A percentile compares a stretch with the other conserved stretches of the same genome.
Evolutionary conservation across 2,888 invertebrate genomes (phyloP).

Genomic region (Hecatera dysodea): DNA sequence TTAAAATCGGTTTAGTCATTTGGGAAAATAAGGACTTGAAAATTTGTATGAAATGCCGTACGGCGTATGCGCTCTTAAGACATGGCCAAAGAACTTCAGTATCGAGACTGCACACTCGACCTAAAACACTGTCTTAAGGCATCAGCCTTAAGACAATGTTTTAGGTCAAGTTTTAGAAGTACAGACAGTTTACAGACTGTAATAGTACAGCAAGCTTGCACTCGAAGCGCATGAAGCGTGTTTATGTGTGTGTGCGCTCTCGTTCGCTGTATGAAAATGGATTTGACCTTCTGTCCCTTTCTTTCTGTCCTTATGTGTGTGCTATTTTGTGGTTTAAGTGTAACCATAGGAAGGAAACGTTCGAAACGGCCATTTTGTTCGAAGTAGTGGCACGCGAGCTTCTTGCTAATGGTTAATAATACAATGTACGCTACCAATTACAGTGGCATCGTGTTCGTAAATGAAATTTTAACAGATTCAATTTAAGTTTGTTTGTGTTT

Average conservation of each 20-base stretch:
- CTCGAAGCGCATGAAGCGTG: neutral
- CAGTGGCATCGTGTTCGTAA: conserved; percentile 3
- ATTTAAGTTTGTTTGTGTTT: conserved; percentile 16
- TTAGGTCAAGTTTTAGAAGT: neutral
- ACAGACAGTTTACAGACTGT: neutral
- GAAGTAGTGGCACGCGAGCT: conserved; percentile 51
- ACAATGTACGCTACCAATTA: conserved; percentile 44
- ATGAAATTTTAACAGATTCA: conserved; percentile 16
- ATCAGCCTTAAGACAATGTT: no score
- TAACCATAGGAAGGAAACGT: conserved; percentile 47
- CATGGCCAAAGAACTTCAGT: neutral
- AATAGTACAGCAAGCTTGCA: neutral
- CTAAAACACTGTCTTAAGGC: no score
- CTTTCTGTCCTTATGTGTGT: conserved; percentile 1
- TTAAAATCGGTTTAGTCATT: no score
- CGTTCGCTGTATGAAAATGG: neutral
- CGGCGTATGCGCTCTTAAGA: no score
- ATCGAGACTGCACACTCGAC: neutral
- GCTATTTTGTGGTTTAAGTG: conserved; percentile 13
- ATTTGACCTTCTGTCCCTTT: neutral
- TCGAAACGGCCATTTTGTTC: conserved; percentile 42
- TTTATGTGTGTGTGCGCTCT: neutral
- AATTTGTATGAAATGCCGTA: no score
- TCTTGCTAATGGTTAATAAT: conserved; percentile 48
- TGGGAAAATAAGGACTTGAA: no score